Evolutionary conservation across 2,888 invertebrate species (phyloP).

Genomic region (Catonia carolina): DNA sequence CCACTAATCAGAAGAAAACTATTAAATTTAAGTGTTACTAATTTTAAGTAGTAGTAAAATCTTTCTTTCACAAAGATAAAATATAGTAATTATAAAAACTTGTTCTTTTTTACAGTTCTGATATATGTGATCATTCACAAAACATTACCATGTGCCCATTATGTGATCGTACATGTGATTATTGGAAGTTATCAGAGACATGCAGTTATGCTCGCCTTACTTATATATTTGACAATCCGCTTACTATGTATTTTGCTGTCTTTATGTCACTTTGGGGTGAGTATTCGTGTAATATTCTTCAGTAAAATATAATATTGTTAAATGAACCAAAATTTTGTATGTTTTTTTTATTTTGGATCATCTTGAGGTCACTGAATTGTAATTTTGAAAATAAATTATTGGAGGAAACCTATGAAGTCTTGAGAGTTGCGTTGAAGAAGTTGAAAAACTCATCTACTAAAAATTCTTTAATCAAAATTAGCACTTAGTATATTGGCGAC

Average conservation of each 20-base stretch:
- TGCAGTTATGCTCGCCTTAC: conserved; percentile 47
- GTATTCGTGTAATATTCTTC: conserved; percentile 15
- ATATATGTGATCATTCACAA: conserved; percentile 45
- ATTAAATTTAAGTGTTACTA: too few relatives aligned
- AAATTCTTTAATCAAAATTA: too few relatives aligned
- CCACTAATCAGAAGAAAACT: too few relatives aligned
- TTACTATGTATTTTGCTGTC: conserved; percentile 49
- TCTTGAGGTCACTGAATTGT: not conserved
- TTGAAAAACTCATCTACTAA: too few relatives aligned
- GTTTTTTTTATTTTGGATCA: not conserved
- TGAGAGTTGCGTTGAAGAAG: too few relatives aligned
- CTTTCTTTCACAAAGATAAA: too few relatives aligned
- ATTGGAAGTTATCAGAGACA: conserved; percentile 49
- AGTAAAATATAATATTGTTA: not conserved
- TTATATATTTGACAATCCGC: conserved; percentile 52
- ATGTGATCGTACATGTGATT: conserved; percentile 53
- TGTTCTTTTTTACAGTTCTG: conserved; percentile 41
- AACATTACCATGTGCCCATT: conserved; percentile 50
- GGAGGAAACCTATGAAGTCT: too few relatives aligned
- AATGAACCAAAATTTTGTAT: not conserved
- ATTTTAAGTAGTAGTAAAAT: too few relatives aligned
- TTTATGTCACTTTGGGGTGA: conserved; percentile 52
- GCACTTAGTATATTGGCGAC: too few relatives aligned
- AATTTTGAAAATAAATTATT: too few relatives aligned
- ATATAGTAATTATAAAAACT: too few relatives aligned